Percentiles rank a stretch among this genome's conserved stretches.
These are phyloP conservation scores for Acanthiza pusilla DNA, from an alignment of 2,797 vertebrate genomes.

Conservation along the genomic window DNA sequence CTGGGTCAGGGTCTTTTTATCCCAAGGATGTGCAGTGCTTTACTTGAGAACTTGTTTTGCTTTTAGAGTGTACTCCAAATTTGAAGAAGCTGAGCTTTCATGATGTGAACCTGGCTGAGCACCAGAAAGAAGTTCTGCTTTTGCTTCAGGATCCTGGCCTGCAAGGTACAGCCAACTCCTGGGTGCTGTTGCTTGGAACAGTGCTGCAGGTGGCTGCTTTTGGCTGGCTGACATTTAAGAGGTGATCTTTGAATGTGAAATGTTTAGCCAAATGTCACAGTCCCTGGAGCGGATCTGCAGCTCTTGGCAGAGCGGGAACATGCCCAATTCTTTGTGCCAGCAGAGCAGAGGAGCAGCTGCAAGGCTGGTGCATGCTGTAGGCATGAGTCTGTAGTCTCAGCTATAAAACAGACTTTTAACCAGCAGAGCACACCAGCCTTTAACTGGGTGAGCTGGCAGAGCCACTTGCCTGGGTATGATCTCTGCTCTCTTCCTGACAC, in stretches of 20 bases:
- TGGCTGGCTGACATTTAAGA: neutral
- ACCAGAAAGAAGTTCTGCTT: slow-evolving; percentile 82
- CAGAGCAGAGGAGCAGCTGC: neutral
- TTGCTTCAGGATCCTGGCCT: slow-evolving; percentile 79
- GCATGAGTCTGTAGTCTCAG: neutral
- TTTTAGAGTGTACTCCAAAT: slow-evolving; percentile 76
- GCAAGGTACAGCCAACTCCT: slow-evolving; percentile 75
- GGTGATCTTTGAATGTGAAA: neutral
- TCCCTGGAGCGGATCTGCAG: neutral
- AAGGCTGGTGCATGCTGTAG: neutral
- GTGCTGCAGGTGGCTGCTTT: neutral
- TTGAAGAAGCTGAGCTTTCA: slow-evolving; percentile 83
- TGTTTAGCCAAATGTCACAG: neutral
- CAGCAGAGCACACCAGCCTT: neutral
- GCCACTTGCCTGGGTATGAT: neutral
- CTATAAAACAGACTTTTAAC: neutral
- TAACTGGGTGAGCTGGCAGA: neutral
- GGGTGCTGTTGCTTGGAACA: neutral
- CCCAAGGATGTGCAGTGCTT: neutral
- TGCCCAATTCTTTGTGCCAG: neutral
- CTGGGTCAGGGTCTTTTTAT: neutral
- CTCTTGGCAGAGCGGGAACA: neutral
- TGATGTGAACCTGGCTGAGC: slow-evolving; percentile 85
- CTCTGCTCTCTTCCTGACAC: neutral
- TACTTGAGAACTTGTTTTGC: neutral